Evolutionary conservation across 2,797 vertebrate genomes (phyloP), one percentile per base, ranked within the genome.

Genomic region (Macrochelys suwanniensis): DNA sequence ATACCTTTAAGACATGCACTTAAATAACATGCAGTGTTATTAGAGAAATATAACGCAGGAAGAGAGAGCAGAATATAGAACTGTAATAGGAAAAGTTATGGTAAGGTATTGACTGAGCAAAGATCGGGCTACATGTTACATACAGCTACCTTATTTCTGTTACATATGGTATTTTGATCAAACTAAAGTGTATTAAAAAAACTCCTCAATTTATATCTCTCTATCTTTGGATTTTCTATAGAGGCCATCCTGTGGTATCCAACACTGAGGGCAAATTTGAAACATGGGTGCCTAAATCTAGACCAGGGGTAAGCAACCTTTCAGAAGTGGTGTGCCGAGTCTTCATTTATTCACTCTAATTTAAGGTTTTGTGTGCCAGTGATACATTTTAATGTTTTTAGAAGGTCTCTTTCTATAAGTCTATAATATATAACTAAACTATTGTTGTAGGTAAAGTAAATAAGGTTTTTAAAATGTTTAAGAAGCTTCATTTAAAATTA

Each of bases 11-110:
- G 92, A 97, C 84, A 33, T 51, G 74, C 37, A 91, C 88, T 93
- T 88, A 96, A 97, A 88, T 84, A 96, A 93, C 71, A 57, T 23
- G 51, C 11, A 86, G 54, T 76, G 89, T 93, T 96, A 97, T 95
- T 89, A 95, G 95, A 92, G 88, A 96, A 91, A 91, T 87, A 47
- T 80, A 80, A 92, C 86, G 87, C 86, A 91, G 86, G 87, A 96
- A 92, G 54, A 71, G 88, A 37, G 42, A 93, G 54, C 51, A 91
- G 90, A 97, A 97, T 96, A 95, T 87, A 81, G 42, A 95, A 93
- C 33, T 92, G 88, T 37, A 96, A 92, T 51, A 87, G 96, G 86
- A 96, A 93, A 94, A 88, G 49, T 80, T 95, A 78, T 4, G 23
- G 71, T 68, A 88, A 91, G n/a, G 61, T 37, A 95, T 9, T 47